These are phyloP conservation scores for Plutella xylostella DNA, from an alignment of 2,888 invertebrate species.

Conservation along the genomic window DNA sequence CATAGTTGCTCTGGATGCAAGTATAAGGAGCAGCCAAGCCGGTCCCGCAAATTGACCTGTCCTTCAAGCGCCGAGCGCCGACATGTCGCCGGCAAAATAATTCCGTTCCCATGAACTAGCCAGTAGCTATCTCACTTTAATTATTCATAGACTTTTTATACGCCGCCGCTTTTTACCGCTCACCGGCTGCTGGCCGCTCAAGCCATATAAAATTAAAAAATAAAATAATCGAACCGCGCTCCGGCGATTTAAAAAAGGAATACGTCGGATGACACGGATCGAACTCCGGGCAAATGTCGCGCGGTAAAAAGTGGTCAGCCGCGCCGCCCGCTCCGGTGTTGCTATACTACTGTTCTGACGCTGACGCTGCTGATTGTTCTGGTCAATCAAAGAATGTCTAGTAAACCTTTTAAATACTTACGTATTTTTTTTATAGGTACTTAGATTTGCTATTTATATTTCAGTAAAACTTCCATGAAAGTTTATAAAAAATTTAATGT, in stretches of 20 bases:
- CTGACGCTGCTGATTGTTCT: too few relatives aligned
- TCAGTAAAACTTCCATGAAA: too few relatives aligned
- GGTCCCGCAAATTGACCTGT: conserved; percentile 65
- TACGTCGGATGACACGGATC: conserved; percentile 70
- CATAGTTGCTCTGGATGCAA: neutral
- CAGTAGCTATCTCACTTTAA: conserved; percentile 67
- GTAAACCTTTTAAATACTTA: too few relatives aligned
- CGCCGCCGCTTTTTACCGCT: conserved; percentile 62
- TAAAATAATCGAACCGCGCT: conserved; percentile 51
- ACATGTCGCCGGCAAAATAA: conserved; percentile 60
- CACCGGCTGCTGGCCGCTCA: conserved; percentile 36
- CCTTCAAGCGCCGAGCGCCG: conserved; percentile 43
- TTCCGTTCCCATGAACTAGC: conserved; percentile 68
- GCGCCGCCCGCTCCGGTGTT: too few relatives aligned
- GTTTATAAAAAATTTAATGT: too few relatives aligned
- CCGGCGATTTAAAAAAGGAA: conserved; percentile 67
- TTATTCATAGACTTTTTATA: conserved; percentile 69
- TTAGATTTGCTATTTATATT: too few relatives aligned
- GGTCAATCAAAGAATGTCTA: too few relatives aligned
- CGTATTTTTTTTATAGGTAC: too few relatives aligned
- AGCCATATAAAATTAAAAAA: conserved; percentile 65
- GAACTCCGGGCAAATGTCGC: conserved; percentile 71
- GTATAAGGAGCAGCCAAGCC: conserved; percentile 32
- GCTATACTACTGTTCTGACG: too few relatives aligned
- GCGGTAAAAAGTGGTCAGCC: conserved; percentile 66